Evolutionary conservation across 2,797 vertebrate genomes (phyloP), one percentile per base, ranked within the genome.

Genomic region (Clangula hyemalis): DNA sequence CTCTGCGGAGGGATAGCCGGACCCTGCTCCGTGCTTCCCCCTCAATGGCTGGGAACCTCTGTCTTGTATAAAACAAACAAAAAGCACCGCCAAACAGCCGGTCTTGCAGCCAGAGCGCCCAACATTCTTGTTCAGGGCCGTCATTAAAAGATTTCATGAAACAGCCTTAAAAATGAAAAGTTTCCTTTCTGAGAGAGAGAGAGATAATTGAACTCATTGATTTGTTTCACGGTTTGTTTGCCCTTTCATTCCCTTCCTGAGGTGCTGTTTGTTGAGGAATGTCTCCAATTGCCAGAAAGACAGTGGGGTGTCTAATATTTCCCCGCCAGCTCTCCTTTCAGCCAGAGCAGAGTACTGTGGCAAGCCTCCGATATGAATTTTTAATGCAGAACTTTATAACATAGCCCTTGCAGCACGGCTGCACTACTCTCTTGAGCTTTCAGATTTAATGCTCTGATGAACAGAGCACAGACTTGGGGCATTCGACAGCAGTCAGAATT

Each of bases 311-410:
- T 97, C 98, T 97, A 96, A 91, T 97, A 94, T 97, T 97, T 97
- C 97, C 97, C 97, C 85, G 65, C 89, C 97, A 97, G 97, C 98
- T 98, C 98, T 98, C 97, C 94, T 96, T 97, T 96, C 95, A 97
- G 97, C 95, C 98, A 97, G 98, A 96, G 97, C 98, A 96, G 96
- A 98, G 98, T 97, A 96, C 94, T 97, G 96, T 97, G 97, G 97
- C 97, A 82, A 98, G 98, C 98, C 97, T 97, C 96, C 89, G 65
- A 97, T 96, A 98, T 98, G 98, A 98, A 98, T 98, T 98, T 98
- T 98, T 98, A 98, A 98, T 98, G 98, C 96, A 97, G 95, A 96
- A 97, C 98, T 98, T 98, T 98, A 97, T 97, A 97, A 97, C 97
- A 95, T 93, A 89, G 93, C 97, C 98, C 97, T 97, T 93, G 97